A percentile compares a stretch with the other conserved stretches of the same genome.
phyloP scores from a whole-genome alignment of 2,888 invertebrate species.

The Ectropis crepuscularia region DNA sequence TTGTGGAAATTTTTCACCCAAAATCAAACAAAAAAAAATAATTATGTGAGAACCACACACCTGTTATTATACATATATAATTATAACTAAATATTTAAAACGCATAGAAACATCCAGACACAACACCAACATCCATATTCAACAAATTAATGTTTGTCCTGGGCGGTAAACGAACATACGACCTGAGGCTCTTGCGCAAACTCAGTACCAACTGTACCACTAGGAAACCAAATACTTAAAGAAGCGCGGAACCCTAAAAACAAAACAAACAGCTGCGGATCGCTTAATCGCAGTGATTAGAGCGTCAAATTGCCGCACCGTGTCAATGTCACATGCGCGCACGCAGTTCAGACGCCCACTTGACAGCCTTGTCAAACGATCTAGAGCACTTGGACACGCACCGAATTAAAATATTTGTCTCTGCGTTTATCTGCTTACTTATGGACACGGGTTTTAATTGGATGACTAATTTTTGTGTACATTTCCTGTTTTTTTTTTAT shows the following conservation, averaged over 20 bases:
- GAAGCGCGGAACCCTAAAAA: slow-evolving; percentile 4
- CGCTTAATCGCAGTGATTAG: slow-evolving; percentile 52
- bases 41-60: too few species aligned
- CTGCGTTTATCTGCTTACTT: slow-evolving; percentile 37
- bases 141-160: too few species aligned
- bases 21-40: too few species aligned
- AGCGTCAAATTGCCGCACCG: slow-evolving; percentile 48
- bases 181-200: too few species aligned
- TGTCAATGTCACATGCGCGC: slow-evolving; percentile 57
- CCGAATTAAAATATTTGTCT: slow-evolving; percentile 39
- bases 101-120: too few species aligned
- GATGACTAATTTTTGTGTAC: slow-evolving; percentile 50
- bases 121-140: too few species aligned
- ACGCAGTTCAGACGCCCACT: slow-evolving; percentile 52
- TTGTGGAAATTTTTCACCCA: too few species aligned
- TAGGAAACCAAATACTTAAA: slow-evolving; percentile 8
- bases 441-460: slow-evolving; percentile 29
- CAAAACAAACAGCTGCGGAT: slow-evolving; percentile 35
- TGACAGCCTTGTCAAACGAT: slow-evolving; percentile 57
- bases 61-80: too few species aligned
- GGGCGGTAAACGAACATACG: too few species aligned
- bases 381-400: slow-evolving; percentile 58
- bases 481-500: slow-evolving; percentile 13
- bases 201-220: background rate
- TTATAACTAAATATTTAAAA: too few species aligned